Evolutionary conservation across 1,140 invertebrate species (phyloP).

Genomic region (Apis dorsata): DNA sequence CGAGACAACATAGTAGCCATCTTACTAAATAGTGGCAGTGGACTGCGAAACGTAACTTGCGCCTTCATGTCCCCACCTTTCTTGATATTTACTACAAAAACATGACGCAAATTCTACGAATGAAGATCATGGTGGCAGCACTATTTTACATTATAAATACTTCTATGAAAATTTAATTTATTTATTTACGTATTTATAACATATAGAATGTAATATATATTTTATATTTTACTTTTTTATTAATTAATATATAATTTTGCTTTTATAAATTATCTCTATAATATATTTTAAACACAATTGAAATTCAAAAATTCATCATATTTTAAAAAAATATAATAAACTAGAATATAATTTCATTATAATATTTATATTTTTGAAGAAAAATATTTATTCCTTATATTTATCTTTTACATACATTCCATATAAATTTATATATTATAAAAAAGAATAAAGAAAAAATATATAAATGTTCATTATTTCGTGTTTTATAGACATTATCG

Average conservation of each 20-base stretch:
- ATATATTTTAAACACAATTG: background rate
- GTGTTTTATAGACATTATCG: background rate
- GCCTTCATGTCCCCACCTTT: slow-evolving; percentile 60
- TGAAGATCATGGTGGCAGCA: slow-evolving; percentile 5
- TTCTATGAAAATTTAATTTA: background rate
- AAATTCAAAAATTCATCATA: background rate
- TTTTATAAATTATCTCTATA: background rate
- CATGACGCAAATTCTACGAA: slow-evolving; percentile 49
- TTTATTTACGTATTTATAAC: background rate
- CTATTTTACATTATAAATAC: background rate
- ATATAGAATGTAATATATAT: no score
- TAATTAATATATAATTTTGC: background rate
- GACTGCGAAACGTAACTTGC: slow-evolving; percentile 62
- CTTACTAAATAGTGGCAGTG: slow-evolving; percentile 76
- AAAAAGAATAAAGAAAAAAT: no score
- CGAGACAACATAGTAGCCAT: slow-evolving; percentile 87
- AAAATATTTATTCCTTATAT: slow-evolving; percentile 27
- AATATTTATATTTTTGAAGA: background rate
- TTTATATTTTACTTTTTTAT: background rate
- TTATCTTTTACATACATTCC: background rate
- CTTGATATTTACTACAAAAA: slow-evolving; percentile 57
- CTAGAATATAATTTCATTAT: background rate
- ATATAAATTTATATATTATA: slow-evolving; percentile 9
- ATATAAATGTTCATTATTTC: background rate
- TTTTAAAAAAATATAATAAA: background rate